A percentile compares a stretch with the other conserved stretches of the same genome.
phyloP scores from a whole-genome alignment of 2,797 vertebrate species.

The Enteromius paludinosus region DNA sequence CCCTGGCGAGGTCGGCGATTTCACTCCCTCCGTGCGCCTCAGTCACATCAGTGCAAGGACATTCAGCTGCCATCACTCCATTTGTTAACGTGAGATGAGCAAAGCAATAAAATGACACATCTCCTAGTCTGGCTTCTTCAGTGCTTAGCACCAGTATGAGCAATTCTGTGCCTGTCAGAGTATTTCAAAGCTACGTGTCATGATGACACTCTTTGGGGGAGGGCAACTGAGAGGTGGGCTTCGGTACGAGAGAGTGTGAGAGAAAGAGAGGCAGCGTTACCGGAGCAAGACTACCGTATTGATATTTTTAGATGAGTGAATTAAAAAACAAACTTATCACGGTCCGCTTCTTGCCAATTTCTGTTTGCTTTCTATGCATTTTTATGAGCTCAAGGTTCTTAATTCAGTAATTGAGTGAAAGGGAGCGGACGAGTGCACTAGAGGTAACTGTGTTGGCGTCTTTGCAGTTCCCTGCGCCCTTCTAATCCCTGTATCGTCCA shows the following conservation, averaged over 20 bases:
- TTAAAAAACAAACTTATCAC: slow-evolving; percentile 31
- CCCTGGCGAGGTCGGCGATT: slow-evolving; percentile 23
- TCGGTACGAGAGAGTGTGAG: slow-evolving; percentile 53
- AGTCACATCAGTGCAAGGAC: slow-evolving; percentile 5
- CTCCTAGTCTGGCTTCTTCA: slow-evolving; percentile 67
- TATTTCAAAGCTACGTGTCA: slow-evolving; percentile 73
- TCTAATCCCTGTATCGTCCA: slow-evolving; percentile 80
- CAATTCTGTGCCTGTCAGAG: slow-evolving; percentile 68
- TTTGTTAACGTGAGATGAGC: slow-evolving; percentile 56
- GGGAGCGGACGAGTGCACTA: slow-evolving; percentile 67
- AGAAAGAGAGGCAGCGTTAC: slow-evolving; percentile 40
- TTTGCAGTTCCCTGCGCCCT: slow-evolving; percentile 57
- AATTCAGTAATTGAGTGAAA: slow-evolving; percentile 47
- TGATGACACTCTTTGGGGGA: slow-evolving; percentile 77
- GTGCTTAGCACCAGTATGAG: slow-evolving; percentile 73
- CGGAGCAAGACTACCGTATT: slow-evolving; percentile 56
- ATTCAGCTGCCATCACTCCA: slow-evolving; percentile 34
- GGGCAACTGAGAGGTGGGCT: slow-evolving; percentile 70
- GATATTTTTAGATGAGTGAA: slow-evolving; percentile 34
- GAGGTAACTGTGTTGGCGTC: slow-evolving; percentile 66
- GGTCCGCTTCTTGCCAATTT: background rate
- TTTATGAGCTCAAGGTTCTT: slow-evolving; percentile 15
- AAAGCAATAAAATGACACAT: slow-evolving; percentile 63
- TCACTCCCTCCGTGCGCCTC: slow-evolving; percentile 22
- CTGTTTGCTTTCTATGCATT: slow-evolving; percentile 32